Percentiles rank a stretch among this genome's conserved stretches.
Conservation (phyloP, 2,113 vertebrate genomes). For the Enhydra lutris region DNA sequence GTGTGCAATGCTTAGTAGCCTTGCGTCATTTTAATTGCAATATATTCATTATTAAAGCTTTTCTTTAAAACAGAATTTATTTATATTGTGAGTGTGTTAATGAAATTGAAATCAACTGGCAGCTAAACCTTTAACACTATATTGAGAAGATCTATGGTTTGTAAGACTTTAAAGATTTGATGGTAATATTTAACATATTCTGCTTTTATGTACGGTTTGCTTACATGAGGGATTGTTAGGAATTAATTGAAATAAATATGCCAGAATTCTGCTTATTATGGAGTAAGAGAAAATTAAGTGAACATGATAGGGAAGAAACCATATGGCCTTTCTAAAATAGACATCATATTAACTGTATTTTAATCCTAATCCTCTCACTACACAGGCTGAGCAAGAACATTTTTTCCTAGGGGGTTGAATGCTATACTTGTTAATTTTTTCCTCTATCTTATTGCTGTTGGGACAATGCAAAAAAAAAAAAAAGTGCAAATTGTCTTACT, state of each 20-base stretch:
- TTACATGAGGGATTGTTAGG: neutral
- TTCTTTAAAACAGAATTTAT: constrained; percentile 48
- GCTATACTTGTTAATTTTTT: neutral
- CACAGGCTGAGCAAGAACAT: neutral
- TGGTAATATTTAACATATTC: neutral
- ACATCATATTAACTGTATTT: neutral
- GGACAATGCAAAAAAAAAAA: neutral
- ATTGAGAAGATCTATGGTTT: constrained; percentile 42
- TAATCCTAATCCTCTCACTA: neutral
- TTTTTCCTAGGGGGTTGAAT: neutral
- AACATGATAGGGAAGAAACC: neutral
- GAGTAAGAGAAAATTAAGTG: neutral
- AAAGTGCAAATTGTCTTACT: neutral
- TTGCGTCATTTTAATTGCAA: constrained; percentile 7
- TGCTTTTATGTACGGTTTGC: constrained; percentile 16
- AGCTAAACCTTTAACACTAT: constrained; percentile 26
- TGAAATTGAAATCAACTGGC: constrained; percentile 53
- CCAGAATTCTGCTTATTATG: constrained; percentile 11
- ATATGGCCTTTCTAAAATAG: neutral
- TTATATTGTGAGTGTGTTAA: constrained; percentile 31
- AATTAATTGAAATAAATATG: constrained; percentile 37
- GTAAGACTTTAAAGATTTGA: constrained; percentile 41
- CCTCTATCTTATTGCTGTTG: neutral
- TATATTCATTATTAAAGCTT: constrained; percentile 33
- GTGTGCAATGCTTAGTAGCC: constrained; percentile 69